These are phyloP conservation scores for Scleropages formosus DNA, from an alignment of 2,797 vertebrate species.

Conservation along the genomic window DNA sequence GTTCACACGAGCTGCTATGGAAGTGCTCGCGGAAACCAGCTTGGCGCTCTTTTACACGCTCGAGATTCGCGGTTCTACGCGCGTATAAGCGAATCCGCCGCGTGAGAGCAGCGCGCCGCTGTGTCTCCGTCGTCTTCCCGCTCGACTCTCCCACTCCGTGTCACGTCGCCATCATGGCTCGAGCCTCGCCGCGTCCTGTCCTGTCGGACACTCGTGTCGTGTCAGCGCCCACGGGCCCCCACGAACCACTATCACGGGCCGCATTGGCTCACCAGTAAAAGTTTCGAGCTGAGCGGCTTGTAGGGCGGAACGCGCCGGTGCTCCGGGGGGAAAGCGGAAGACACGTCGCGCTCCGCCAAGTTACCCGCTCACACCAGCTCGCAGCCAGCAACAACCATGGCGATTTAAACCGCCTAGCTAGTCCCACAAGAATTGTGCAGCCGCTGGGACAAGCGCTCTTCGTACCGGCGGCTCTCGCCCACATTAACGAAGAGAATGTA, in stretches of 20 bases:
- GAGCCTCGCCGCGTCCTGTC: slow-evolving; percentile 58
- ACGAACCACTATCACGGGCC: slow-evolving; percentile 27
- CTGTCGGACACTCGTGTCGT: too few species aligned
- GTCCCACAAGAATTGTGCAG: not conserved
- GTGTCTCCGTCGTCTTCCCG: slow-evolving; percentile 62
- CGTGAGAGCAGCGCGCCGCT: not conserved
- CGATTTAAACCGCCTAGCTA: slow-evolving; percentile 58
- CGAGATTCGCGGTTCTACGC: too few species aligned
- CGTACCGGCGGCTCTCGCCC: not conserved
- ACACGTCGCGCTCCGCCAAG: slow-evolving; percentile 17
- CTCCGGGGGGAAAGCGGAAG: not conserved
- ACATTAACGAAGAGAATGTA: not conserved
- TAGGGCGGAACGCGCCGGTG: not conserved
- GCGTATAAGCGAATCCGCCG: too few species aligned
- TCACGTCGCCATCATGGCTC: slow-evolving; percentile 91
- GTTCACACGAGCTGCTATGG: too few species aligned
- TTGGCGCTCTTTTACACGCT: too few species aligned
- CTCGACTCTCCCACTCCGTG: slow-evolving; percentile 72
- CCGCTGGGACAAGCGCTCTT: not conserved
- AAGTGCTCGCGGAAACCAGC: too few species aligned
- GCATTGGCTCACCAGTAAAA: slow-evolving; percentile 11
- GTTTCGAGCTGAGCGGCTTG: slow-evolving; percentile 17
- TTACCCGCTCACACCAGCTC: slow-evolving; percentile 24
- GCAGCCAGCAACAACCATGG: slow-evolving; percentile 39
- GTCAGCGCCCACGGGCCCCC: slow-evolving; percentile 46